These are phyloP conservation scores for Berghia stephanieae DNA, from an alignment of 1,140 invertebrate genomes.

Conservation along the genomic window DNA sequence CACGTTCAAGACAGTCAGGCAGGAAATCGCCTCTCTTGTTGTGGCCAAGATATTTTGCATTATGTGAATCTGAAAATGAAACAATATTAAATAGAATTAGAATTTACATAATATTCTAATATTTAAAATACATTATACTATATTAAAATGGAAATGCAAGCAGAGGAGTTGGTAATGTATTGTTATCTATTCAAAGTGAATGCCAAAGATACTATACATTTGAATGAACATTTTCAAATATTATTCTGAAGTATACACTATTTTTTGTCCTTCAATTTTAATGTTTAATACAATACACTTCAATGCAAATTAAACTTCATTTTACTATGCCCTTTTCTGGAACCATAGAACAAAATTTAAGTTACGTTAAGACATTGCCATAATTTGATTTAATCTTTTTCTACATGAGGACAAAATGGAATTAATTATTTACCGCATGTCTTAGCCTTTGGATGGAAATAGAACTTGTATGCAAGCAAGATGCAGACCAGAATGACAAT, in stretches of 20 bases:
- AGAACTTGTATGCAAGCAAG: constrained; percentile 41
- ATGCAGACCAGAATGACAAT: constrained; percentile 27
- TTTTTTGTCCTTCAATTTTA: neutral
- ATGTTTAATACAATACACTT: no score
- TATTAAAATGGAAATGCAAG: neutral
- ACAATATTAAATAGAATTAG: neutral
- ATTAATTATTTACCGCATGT: constrained; percentile 43
- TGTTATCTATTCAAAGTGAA: neutral
- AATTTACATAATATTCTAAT: neutral
- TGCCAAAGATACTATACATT: neutral
- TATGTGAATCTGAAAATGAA: neutral
- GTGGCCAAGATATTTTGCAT: constrained; percentile 3
- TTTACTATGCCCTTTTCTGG: no score
- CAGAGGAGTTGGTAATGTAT: neutral
- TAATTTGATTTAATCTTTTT: neutral
- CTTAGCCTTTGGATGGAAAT: constrained; percentile 48
- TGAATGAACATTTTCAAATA: neutral
- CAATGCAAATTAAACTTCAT: no score
- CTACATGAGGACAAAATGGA: neutral
- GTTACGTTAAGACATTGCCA: no score
- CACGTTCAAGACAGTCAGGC: constrained; percentile 40
- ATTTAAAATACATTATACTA: neutral
- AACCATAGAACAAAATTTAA: no score
- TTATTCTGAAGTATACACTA: neutral
- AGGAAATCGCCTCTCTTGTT: neutral